Evolutionary conservation across 2,113 vertebrate species (phyloP).

Genomic region (Alouatta palliata): DNA sequence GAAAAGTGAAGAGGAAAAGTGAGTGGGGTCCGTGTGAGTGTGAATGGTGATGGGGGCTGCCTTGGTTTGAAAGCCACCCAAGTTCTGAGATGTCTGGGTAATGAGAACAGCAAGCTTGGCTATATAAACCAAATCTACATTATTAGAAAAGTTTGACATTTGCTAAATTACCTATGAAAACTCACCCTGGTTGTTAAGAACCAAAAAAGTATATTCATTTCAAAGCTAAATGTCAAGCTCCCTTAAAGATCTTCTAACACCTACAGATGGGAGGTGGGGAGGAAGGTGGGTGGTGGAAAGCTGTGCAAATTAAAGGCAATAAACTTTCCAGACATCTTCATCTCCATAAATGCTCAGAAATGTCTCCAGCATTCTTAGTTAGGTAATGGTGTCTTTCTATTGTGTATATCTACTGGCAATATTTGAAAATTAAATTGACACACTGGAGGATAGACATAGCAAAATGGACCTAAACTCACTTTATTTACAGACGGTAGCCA

Average conservation of each 20-base stretch:
- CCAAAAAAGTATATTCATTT: conserved; percentile 64
- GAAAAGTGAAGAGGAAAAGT: background rate
- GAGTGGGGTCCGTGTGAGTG: background rate
- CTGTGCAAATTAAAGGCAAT: conserved; percentile 69
- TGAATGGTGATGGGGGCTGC: background rate
- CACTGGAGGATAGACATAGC: background rate
- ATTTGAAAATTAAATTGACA: conserved; percentile 53
- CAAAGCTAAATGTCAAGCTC: conserved; percentile 70
- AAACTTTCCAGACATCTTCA: conserved; percentile 64
- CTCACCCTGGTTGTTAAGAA: conserved; percentile 70
- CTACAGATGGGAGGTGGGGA: conserved; percentile 15
- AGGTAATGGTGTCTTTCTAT: conserved; percentile 16
- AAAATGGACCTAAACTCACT: conserved; percentile 53
- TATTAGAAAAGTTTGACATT: conserved; percentile 72
- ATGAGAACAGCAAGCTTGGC: conserved; percentile 40
- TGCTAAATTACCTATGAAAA: conserved; percentile 70
- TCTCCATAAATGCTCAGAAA: conserved; percentile 28
- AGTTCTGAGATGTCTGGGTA: background rate
- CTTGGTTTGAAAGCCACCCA: background rate
- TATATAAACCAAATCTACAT: conserved; percentile 56
- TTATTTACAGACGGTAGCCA: background rate
- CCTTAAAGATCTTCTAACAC: conserved; percentile 64
- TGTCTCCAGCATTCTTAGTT: conserved; percentile 29
- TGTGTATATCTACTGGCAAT: background rate
- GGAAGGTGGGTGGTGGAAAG: background rate